These are phyloP conservation scores for Teleopsis dalmanni DNA, from an alignment of 1,140 invertebrate species.

Conservation along the genomic window DNA sequence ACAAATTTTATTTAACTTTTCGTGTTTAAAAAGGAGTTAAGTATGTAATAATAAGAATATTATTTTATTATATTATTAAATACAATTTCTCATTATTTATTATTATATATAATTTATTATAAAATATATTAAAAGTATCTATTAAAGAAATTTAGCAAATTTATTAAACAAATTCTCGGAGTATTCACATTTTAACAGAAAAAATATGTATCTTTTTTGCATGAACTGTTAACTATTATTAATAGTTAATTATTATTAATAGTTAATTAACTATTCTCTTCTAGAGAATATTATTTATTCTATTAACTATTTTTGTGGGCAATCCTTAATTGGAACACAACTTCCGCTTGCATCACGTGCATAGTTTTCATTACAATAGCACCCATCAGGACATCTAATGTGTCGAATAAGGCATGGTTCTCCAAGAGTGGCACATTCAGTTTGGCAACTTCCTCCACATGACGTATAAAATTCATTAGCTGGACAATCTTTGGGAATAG, in stretches of 20 bases:
- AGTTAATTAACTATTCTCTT: too few relatives aligned
- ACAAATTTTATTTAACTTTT: too few relatives aligned
- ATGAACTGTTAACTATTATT: not conserved
- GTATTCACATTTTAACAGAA: not conserved
- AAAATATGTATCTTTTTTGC: not conserved
- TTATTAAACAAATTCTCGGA: not conserved
- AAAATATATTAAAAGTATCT: not conserved
- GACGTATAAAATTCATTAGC: slow-evolving; percentile 37
- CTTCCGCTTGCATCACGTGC: slow-evolving; percentile 33
- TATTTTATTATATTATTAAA: too few relatives aligned
- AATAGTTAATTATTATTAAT: too few relatives aligned
- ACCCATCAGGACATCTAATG: slow-evolving; percentile 46
- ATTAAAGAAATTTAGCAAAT: not conserved
- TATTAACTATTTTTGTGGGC: slow-evolving; percentile 12
- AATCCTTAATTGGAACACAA: slow-evolving; percentile 42
- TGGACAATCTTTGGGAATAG: slow-evolving; percentile 20
- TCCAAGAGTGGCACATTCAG: slow-evolving; percentile 44
- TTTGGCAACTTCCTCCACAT: slow-evolving; percentile 50
- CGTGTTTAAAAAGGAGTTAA: too few relatives aligned
- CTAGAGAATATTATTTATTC: not conserved
- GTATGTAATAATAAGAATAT: too few relatives aligned
- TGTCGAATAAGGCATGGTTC: slow-evolving; percentile 46
- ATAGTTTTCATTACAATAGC: slow-evolving; percentile 47
- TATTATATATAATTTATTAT: too few relatives aligned
- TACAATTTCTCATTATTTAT: too few relatives aligned